Evolutionary conservation across 2,113 vertebrate species (phyloP), one percentile per base, ranked within the genome.

Genomic region (Triplophysa rosa): DNA sequence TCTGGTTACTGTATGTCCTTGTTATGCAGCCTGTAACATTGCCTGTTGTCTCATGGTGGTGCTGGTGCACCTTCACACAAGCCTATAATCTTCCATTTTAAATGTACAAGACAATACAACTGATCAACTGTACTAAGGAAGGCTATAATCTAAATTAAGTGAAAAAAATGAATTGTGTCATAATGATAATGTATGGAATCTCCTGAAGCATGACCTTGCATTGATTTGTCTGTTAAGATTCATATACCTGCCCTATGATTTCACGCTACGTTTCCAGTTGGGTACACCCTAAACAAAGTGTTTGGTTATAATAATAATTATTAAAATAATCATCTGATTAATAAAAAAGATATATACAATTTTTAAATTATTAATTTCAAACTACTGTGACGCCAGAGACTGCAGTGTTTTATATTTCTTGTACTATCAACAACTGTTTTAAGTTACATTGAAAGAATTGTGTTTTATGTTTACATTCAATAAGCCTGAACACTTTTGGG

Each of bases 1-100:
- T 47, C 52, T 58, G 23, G 19, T 58, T 58, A 58, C 42, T 58
- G 21, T 73, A 54, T 19, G 9, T 26, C 1, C 29, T 0, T 0
- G n/a, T 8, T 45, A 10, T n/a, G 14, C 9, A 13, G 56, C 47
- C 33, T 74, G 61, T 59, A 49, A n/a, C 11, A 23, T 9, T 37
- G 19, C 21, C 16, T 73, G 0, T 9, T 40, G 63, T 54, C 84
- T 70, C 59, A 58, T 78, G 78, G 65, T 80, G 81, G 80, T 37
- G 58, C 78, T 80, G 45, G 47, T 37, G 80, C 64, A 14, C 68
- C 67, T 64, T 64, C 52, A 37, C 56, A 24, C 21, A 26, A 11
- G n/a, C 11, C 62, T 2, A 62, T 49, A 26, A 40, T 8, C 54
- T 58, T 58, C 8, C 19, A 58, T 58, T 58, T 8, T 21, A 58